Evolutionary conservation across 1,140 invertebrate species (phyloP), one percentile per base, ranked within the genome.

Genomic region (Brachionus plicatilis): DNA sequence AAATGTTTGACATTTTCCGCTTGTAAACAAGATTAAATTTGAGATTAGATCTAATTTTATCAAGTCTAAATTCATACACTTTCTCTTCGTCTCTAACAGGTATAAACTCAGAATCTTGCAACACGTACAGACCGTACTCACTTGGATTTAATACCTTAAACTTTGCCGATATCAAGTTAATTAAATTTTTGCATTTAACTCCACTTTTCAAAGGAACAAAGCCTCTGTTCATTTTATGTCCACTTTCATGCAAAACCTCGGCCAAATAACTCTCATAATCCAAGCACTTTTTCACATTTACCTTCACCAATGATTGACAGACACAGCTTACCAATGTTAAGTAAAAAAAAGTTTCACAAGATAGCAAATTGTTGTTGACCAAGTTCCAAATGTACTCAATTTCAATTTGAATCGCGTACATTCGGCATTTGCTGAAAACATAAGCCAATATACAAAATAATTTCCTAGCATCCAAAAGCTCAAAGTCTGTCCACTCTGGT

Each of bases 371-470:
- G 27, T 53, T 76, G 43, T 50, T 76, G 20, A 76, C 47, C 27
- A 76, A 76, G 50, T 17, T 76, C 72, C 72, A 76, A 27, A 76
- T 76, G 45, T 76, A 76, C 20, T 76, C 72, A 0, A 76, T 47
- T 76, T 76, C 72, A 27, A 76, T 76, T 50, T 76, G 41, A 50
- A 76, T 76, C 3, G 72, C 72, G 20, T 53, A 76, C 72, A 76
- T 76, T 50, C 45, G 5, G 27, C 72, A 50, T 9, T 76, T 76
- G 47, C 72, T 76, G 17, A 76, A 76, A 20, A 11, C 17, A 50
- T 76, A 76, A 11, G 27, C n/a, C 12, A 76, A 24, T 27, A 76
- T 17, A 17, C 43, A 47, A 12, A 76, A 76, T 27, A 76, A 50
- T 29, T 50, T 76, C 33, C 14, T 76, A 27, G 20, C 7, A 33